These are phyloP conservation scores for Rhogogaster chlorosoma DNA, from an alignment of 2,888 invertebrate species.

Conservation along the genomic window DNA sequence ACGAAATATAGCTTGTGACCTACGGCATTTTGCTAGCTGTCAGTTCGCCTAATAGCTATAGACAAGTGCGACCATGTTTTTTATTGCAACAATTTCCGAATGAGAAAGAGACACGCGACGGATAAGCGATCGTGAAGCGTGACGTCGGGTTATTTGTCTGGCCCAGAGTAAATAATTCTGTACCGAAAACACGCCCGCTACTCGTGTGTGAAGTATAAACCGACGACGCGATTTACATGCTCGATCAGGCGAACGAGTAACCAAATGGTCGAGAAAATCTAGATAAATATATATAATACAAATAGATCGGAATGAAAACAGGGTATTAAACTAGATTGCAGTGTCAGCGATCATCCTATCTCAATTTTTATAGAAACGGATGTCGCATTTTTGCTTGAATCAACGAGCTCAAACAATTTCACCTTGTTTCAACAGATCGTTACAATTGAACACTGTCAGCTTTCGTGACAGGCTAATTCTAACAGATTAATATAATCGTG, in stretches of 20 bases:
- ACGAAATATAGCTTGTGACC: conserved; percentile 9
- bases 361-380: background rate
- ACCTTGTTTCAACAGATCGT: background rate
- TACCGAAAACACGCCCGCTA: conserved; percentile 23
- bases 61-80: conserved; percentile 29
- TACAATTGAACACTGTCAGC: background rate
- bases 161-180: conserved; percentile 35
- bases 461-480: background rate
- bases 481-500: background rate
- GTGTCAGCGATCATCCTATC: background rate
- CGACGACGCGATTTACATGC: conserved; percentile 30
- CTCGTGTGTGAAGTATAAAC: conserved; percentile 10
- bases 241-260: conserved; percentile 24
- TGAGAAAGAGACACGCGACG: conserved; percentile 34
- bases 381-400: background rate
- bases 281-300: background rate
- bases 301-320: background rate
- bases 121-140: conserved; percentile 45
- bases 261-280: conserved; percentile 28
- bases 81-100: conserved; percentile 35
- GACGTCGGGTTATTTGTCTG: conserved; percentile 38
- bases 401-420: background rate
- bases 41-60: conserved; percentile 2
- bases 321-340: conserved; percentile 1
- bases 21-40: conserved; percentile 1